Base-by-base conservation (phyloP, 2,797 vertebrate genomes). In the Natrix natrix region DNA sequence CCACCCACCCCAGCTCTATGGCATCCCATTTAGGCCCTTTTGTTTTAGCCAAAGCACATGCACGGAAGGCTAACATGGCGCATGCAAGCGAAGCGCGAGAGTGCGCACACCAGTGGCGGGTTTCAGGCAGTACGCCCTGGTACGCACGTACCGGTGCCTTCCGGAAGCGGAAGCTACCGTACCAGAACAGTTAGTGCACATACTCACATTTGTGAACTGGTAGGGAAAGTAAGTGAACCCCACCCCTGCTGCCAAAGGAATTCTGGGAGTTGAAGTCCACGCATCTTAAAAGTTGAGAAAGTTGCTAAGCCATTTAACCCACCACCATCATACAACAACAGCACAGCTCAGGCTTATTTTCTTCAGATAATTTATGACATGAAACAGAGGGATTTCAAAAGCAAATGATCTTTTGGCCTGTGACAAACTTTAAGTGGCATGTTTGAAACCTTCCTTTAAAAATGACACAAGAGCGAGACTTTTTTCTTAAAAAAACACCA, bases 321-420 rank as follows among this genome's bases (percentile, higher is more conserved):
- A 16, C 55, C 14, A 32, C 5, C 69, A 8, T 1, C 60, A 90
- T 61, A 92, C 92, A 74, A 94, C 78, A 37, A 37, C 32, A 69
- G 96, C 59, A n/a, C 92, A 92, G 87, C 59, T 90, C 59, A 56
- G 20, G 20, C 20, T 92, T 37, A 91, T 89, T 48, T 90, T 94
- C 96, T 97, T 96, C 94, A 94, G 94, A 97, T 96, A 95, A 96
- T 98, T 98, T 98, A 95, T n/a, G 93, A 94, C 94, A 96, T 94
- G 96, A 95, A 96, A 96, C 95, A 95, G 94, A 91, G 91, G 93
- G 96, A 96, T 37, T 96, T 52, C 43, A 96, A 96, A 28, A 97
- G 96, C 94, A 95, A 97, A 96, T 1, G 86, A 91, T 54, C 66
- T 93, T 78, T 61, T 37, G 26, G 32, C 26, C 69, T 48, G 26